Conservation (phyloP, 2,113 vertebrate species). For the Macaca mulatta region DNA sequence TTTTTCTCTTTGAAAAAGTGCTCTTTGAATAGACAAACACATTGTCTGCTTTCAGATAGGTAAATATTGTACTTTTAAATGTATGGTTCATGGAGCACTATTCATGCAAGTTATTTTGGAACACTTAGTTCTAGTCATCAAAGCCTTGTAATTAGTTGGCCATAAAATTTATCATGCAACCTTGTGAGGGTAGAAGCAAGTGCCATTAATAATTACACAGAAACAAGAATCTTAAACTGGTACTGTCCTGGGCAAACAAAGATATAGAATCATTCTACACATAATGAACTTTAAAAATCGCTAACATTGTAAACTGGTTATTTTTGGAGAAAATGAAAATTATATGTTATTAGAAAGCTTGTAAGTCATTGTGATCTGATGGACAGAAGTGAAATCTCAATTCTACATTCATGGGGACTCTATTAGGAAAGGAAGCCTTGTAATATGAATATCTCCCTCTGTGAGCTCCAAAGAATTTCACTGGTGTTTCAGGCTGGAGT, state of each 20-base stretch:
- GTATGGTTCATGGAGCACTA: not conserved
- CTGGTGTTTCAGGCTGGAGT: not conserved
- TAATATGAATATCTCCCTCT: not conserved
- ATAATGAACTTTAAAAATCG: not conserved
- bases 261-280: not conserved
- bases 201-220: not conserved
- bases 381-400: not conserved
- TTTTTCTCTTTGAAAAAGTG: not conserved
- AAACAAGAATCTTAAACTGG: not conserved
- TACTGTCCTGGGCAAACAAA: not conserved
- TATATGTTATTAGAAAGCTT: not conserved
- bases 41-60: constrained; percentile 9
- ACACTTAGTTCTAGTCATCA: not conserved
- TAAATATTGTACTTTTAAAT: constrained; percentile 54
- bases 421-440: not conserved
- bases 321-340: constrained; percentile 31
- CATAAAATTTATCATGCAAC: not conserved
- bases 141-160: constrained; percentile 2
- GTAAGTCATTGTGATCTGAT: not conserved
- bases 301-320: not conserved
- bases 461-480: not conserved
- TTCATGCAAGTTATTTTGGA: constrained; percentile 16
- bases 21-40: constrained; percentile 62
- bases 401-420: not conserved
- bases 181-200: not conserved